Percentiles rank a stretch among this genome's conserved stretches.
Conservation (phyloP, 2,888 invertebrate species). For the Ctenicera cuprea region DNA sequence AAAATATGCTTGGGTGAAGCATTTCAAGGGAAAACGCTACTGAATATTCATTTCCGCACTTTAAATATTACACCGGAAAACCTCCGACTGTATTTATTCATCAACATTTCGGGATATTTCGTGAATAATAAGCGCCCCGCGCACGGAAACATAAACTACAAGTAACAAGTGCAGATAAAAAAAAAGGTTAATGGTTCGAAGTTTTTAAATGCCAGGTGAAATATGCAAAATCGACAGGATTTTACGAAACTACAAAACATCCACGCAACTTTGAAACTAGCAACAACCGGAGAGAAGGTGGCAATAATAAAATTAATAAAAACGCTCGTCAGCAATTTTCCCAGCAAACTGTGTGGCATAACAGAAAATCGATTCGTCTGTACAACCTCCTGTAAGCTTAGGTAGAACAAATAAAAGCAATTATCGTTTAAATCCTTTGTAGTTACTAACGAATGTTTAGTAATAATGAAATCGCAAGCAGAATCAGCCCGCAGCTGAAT, state of each 20-base stretch:
- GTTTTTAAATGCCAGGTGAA: slow-evolving; percentile 10
- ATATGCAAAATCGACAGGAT: neutral
- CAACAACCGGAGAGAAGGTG: neutral
- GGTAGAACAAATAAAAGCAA: slow-evolving; percentile 42
- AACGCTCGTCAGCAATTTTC: slow-evolving; percentile 19
- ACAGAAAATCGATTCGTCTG: slow-evolving; percentile 22
- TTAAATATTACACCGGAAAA: slow-evolving; percentile 14
- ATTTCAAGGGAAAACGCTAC: slow-evolving; percentile 12
- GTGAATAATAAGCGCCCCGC: neutral
- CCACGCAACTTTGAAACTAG: neutral
- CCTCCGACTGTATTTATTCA: slow-evolving; percentile 15
- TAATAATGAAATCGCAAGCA: slow-evolving; percentile 40
- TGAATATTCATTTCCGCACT: slow-evolving; percentile 26
- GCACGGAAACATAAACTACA: slow-evolving; percentile 2
- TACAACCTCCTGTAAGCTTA: slow-evolving; percentile 6
- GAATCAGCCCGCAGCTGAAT: slow-evolving; percentile 32
- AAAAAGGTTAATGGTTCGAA: slow-evolving; percentile 8
- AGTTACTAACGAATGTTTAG: slow-evolving; percentile 33
- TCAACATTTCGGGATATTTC: slow-evolving; percentile 4
- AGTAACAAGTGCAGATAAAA: slow-evolving; percentile 15
- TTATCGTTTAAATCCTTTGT: slow-evolving; percentile 38
- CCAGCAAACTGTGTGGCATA: neutral
- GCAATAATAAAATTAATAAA: slow-evolving; percentile 35
- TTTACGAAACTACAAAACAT: slow-evolving; percentile 4
- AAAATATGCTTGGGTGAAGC: neutral